Evolutionary conservation across 2,888 invertebrate species (phyloP), one percentile per base, ranked within the genome.

Genomic region (Eristalis pertinax): DNA sequence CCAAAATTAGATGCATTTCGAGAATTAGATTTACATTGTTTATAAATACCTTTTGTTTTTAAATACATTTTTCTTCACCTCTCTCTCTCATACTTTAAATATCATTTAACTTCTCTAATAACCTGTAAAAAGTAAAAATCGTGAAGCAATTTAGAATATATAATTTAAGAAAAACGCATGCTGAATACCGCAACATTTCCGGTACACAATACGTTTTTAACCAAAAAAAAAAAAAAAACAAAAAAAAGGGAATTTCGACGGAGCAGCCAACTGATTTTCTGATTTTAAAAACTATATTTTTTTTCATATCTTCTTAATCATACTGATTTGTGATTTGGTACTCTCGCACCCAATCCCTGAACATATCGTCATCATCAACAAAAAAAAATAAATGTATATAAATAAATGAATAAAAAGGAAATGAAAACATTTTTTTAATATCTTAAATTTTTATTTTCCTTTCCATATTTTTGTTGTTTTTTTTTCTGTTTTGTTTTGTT

Each of bases 111-210:
- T 50, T 68, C 73, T 69, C 32, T 73, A 67, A 62, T 72, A 13
- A 77, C 70, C 88, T 89, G 77, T 29, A 89, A 88, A 75, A 85
- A 89, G 75, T 80, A 88, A 90, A 90, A 90, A 90, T 88, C 90
- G 89, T 89, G 89, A 89, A 90, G 90, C 90, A 90, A 89, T 90
- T 89, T 79, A 85, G 64, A 56, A 13, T 38, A 38, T 3, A 38
- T 13, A 13, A 38, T 38, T 38, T 2, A 38, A 78, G 74, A 56
- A n/a, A n/a, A n/a, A 50, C 50, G 19, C 5, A 43, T 50, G n/a
- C 19, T 7, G 19, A 60, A 73, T 15, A 65, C 64, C 85, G 41
- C 73, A 84, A 70, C 75, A 70, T 64, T 56, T 72, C 58, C 60
- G 29, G 7, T 81, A 43, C 73, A n/a, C 63, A 29, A 35, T 50